phyloP scores from a whole-genome alignment of 2,797 vertebrate genomes.

The Premnoplex brunnescens region DNA sequence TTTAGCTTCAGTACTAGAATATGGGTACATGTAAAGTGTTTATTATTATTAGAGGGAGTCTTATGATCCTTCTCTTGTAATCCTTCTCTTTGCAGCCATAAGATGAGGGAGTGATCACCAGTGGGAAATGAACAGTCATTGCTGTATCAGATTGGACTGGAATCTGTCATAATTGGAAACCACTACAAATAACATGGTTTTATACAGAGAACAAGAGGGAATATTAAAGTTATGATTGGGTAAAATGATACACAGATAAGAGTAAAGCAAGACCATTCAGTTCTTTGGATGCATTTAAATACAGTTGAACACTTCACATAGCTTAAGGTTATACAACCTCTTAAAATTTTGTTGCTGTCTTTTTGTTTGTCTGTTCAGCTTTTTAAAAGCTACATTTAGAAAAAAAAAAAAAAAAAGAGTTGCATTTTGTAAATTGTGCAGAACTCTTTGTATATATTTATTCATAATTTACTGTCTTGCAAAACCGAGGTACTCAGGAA shows the following conservation, averaged over 20 bases:
- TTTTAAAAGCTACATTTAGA: background rate
- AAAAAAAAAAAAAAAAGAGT: background rate
- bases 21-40: background rate
- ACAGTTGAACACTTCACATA: background rate
- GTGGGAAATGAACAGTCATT: background rate
- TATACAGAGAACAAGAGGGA: background rate
- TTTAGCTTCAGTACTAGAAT: background rate
- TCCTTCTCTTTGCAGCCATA: background rate
- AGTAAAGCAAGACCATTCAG: background rate
- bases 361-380: background rate
- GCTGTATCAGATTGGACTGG: background rate
- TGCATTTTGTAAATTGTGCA: background rate
- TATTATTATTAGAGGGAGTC: background rate
- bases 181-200: background rate
- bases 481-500: background rate
- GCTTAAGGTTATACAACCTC: background rate
- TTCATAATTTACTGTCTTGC: background rate
- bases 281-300: background rate
- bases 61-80: slow-evolving; percentile 8
- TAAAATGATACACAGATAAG: background rate
- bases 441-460: background rate
- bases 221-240: background rate
- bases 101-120: background rate
- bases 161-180: slow-evolving; percentile 24
- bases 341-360: background rate